phyloP scores from a whole-genome alignment of 2,888 invertebrate species.

The Tenodera sinensis region DNA sequence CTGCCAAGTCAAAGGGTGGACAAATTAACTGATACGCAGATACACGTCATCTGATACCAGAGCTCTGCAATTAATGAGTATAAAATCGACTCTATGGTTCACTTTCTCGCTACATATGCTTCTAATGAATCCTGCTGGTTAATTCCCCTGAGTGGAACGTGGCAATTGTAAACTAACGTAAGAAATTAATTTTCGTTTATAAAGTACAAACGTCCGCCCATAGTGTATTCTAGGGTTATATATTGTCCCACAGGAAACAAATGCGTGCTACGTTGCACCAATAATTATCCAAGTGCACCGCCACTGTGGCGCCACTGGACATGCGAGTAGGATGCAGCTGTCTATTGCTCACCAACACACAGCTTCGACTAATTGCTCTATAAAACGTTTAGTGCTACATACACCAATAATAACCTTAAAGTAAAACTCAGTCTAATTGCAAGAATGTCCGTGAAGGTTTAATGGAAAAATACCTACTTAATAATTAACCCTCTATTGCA shows the following conservation, averaged over 20 bases:
- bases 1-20: neutral
- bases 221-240: neutral
- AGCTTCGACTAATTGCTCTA: too few species aligned
- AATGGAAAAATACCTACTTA: too few species aligned
- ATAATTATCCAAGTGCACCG: neutral
- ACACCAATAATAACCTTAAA: too few species aligned
- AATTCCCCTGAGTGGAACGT: neutral
- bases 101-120: neutral
- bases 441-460: too few species aligned
- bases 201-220: neutral
- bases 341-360: neutral
- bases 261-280: neutral
- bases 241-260: neutral
- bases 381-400: too few species aligned
- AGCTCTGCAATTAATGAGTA: neutral
- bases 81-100: neutral
- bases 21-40: neutral
- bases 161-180: neutral
- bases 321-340: neutral
- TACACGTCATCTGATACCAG: too few species aligned
- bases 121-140: neutral
- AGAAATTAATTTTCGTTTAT: neutral
- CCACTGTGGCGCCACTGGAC: neutral
- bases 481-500: too few species aligned
- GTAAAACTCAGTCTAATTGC: too few species aligned